Base-by-base conservation (phyloP, 2,113 vertebrate genomes). In the Grallaria varia region DNA sequence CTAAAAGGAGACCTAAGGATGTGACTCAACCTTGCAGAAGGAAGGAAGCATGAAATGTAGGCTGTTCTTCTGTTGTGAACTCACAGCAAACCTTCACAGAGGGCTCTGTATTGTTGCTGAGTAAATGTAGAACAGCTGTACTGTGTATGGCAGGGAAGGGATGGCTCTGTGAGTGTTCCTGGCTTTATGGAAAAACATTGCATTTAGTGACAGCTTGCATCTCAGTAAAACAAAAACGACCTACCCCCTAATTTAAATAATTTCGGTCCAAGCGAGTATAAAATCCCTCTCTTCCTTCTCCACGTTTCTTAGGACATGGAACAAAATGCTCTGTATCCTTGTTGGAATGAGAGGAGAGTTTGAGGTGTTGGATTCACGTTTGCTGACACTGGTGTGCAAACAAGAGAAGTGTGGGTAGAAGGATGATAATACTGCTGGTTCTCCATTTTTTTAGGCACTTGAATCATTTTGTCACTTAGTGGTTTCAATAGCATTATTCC, bases 1-100 rank as follows among this genome's bases (percentile, higher is more conserved):
- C 76, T 96, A 66, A 93, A 97, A 93, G 90, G 66, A 89, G 80
- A 82, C 78, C 68, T 88, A 52, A 95, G 96, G 96, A 96, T 97
- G 84, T 96, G 97, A 97, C 95, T 97, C 95, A 96, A 94, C 69
- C 79, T 89, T 90, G 62, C 84, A 96, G 81, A 93, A 97, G 97
- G 97, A 97, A 97, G 97, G 97, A 97, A 96, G 74, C 13, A 39
- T 79, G 84, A 97, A 96, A 84, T 95, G 87, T 69, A 91, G 83
- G 53, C 91, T 91, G 67, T 84, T 82, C 77, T 89, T 47, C n/a
- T 85, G 42, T 93, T 89, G 47, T 67, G 94, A 94, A 81, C 84
- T 95, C 82, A 15, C 0, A 81, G 69, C 91, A 93, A 52, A 85
- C 74, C 66, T 86, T 82, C 95, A 78, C 64, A 47, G 67, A 60